Evolutionary conservation across 2,113 vertebrate species (phyloP), one percentile per base, ranked within the genome.

Genomic region (Dipodomys merriami): DNA sequence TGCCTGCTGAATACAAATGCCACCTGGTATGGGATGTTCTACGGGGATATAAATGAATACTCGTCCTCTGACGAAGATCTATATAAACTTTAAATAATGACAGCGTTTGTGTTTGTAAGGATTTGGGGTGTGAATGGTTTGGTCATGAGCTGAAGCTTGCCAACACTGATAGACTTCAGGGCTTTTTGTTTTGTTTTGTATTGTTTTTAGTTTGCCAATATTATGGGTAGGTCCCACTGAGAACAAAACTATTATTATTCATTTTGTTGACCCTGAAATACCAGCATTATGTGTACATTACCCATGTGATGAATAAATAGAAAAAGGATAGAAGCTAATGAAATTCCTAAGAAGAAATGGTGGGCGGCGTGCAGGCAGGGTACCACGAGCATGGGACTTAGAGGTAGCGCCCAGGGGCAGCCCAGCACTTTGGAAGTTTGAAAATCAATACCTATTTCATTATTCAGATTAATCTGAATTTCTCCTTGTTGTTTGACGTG

Each of bases 361-460:
- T 49, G 53, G 53, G 4, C 53, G 15, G 53, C 4, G 15, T 57
- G 15, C 15, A 57, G 53, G 53, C 13, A 57, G 12, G 49, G 49
- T 49, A 12, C 18, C 12, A 57, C 13, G 5, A 57, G 15, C 53
- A 57, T 57, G 53, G 15, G 53, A 57, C 15, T 57, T 16, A 57
- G 53, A 13, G 53, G 49, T 49, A 49, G 49, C 10, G 12, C 9
- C 12, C 12, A 16, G 53, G 18, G 53, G 53, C 53, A 16, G 53
- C 12, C 49, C 53, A 96, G 81, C 94, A 96, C 97, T 97, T 97
- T 93, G 91, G 92, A 95, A 87, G 27, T 90, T 90, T 95, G 91
- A 97, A 98, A 68, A 97, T 97, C 96, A 97, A 97, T 97, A 97
- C 97, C 73, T 96, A 83, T 96, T 98, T 97, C 53, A 57, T 57